A percentile compares a stretch with the other conserved stretches of the same genome.
Evolutionary conservation across 2,797 vertebrate genomes (phyloP).

Genomic region (Gymnothorax reevesii): DNA sequence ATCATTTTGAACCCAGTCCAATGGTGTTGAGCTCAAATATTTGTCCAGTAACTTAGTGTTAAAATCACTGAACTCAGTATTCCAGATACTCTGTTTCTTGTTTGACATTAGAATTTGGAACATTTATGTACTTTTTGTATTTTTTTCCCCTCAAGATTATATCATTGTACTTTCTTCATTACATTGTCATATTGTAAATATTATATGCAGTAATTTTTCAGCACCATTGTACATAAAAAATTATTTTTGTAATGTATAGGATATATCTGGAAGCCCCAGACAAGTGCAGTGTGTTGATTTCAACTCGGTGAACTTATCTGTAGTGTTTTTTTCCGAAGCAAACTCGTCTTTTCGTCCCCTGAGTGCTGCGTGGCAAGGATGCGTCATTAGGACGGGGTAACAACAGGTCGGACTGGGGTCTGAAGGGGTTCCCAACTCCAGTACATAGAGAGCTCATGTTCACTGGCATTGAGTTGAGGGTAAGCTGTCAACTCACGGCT

Average conservation of each 20-base stretch:
- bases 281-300: neutral
- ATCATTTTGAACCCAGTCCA: neutral
- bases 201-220: constrained; percentile 6
- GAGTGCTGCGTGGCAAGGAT: no score
- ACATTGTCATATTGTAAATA: constrained; percentile 2
- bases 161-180: neutral
- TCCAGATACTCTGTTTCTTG: neutral
- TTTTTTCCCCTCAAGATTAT: neutral
- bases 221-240: constrained; percentile 13
- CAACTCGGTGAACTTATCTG: neutral
- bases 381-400: no score
- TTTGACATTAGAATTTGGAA: neutral
- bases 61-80: constrained; percentile 5
- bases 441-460: neutral
- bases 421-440: no score
- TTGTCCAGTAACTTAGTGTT: neutral
- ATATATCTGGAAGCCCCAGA: neutral
- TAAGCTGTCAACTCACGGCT: neutral
- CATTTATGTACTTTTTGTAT: no score
- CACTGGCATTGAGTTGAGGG: neutral
- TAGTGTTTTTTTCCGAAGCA: neutral
- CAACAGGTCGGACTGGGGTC: no score
- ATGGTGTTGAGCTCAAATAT: constrained; percentile 14
- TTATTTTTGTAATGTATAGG: constrained; percentile 14
- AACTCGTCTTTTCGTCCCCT: no score